Percentiles rank a stretch among this genome's conserved stretches.
These are phyloP conservation scores for Norana najaformis DNA, from an alignment of 2,888 invertebrate genomes.

Conservation along the genomic window DNA sequence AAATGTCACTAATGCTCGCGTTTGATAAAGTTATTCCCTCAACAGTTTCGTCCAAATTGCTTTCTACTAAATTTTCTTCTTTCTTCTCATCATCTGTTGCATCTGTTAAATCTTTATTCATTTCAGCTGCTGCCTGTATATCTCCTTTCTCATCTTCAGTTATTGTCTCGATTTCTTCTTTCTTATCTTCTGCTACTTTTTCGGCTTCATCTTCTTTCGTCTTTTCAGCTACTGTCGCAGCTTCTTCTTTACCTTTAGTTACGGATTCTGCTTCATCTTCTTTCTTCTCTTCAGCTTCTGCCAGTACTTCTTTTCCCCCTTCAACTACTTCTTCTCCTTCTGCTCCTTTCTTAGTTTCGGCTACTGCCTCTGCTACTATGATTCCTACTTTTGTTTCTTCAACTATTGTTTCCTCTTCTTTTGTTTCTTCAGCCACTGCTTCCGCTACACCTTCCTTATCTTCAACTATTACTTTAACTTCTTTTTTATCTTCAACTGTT, in stretches of 20 bases:
- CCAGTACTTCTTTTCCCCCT: constrained; percentile 36
- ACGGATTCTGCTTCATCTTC: neutral
- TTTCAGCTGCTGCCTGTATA: neutral
- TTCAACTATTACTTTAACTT: neutral
- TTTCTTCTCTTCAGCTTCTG: constrained; percentile 27
- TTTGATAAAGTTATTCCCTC: neutral
- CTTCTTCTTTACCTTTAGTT: neutral
- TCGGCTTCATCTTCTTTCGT: neutral
- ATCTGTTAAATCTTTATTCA: neutral
- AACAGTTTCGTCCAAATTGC: neutral
- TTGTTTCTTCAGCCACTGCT: neutral
- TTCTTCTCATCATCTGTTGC: neutral
- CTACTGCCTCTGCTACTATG: too few species aligned
- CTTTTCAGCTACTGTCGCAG: neutral
- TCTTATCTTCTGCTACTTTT: neutral
- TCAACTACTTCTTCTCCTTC: neutral
- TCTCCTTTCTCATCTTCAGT: too few species aligned
- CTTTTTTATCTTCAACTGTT: constrained; percentile 21
- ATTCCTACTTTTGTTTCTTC: neutral
- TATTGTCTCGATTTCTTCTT: neutral
- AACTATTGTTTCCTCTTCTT: neutral
- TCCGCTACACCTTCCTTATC: neutral
- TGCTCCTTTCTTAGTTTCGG: neutral
- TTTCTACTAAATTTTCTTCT: neutral
- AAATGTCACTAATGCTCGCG: neutral